A percentile compares a stretch with the other conserved stretches of the same genome.
Conservation (phyloP, 1,140 invertebrate genomes). For the Anoplolepis gracilipes region DNA sequence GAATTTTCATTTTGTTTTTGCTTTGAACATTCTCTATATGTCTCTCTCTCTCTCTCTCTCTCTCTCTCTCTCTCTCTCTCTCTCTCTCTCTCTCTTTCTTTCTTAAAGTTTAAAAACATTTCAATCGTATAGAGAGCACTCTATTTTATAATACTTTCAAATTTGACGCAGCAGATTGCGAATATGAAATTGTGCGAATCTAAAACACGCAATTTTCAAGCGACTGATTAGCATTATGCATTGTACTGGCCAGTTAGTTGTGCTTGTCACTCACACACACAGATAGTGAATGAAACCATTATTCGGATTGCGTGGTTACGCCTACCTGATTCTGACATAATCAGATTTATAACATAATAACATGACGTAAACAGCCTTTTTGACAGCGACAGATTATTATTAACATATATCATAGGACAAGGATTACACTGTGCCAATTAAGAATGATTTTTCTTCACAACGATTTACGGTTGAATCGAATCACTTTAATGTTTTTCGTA, state of each 20-base stretch:
- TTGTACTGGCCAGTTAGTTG: too few species aligned
- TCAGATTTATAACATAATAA: constrained; percentile 18
- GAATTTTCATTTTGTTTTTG: background rate
- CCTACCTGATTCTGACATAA: constrained; percentile 6
- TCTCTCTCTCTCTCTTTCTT: background rate
- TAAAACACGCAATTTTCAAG: background rate
- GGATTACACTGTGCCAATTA: background rate
- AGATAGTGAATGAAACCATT: constrained; percentile 9
- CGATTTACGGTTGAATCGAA: background rate
- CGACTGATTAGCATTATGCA: too few species aligned
- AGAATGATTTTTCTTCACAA: background rate
- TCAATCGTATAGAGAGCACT: background rate
- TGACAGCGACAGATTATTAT: background rate
- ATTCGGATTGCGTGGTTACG: background rate
- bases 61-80: too few species aligned
- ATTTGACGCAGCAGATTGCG: background rate
- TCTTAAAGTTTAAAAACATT: background rate
- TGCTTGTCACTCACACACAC: background rate
- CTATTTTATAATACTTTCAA: background rate
- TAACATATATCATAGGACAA: background rate
- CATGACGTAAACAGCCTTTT: constrained; percentile 10
- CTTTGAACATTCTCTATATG: too few species aligned
- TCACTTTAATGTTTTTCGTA: background rate
- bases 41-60: too few species aligned
- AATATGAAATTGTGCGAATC: background rate